phyloP scores from a whole-genome alignment of 2,888 invertebrate genomes.

The Drosophila mimetica region DNA sequence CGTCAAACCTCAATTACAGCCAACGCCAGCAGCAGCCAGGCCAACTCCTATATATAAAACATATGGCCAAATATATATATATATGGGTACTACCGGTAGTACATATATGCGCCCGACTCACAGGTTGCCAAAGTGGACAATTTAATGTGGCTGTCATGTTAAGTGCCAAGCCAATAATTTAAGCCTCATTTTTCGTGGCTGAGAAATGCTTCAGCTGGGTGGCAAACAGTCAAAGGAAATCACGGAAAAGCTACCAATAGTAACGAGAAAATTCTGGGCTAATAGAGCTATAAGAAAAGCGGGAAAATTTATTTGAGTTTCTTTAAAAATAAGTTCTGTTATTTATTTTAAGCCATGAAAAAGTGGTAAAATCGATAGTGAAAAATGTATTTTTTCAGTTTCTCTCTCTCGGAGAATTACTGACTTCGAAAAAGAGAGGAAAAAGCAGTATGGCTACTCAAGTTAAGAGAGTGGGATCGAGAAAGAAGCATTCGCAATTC shows the following conservation, averaged over 20 bases:
- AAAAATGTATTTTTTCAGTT: too few relatives aligned
- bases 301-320: too few relatives aligned
- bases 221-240: conserved; percentile 49
- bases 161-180: conserved; percentile 78
- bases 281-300: too few relatives aligned
- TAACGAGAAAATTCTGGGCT: conserved; percentile 6
- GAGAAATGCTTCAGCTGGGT: conserved; percentile 69
- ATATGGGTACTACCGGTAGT: conserved; percentile 11
- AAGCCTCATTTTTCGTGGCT: conserved; percentile 71
- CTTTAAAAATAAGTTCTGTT: too few relatives aligned
- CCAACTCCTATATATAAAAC: conserved; percentile 35
- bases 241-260: neutral
- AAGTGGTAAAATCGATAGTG: too few relatives aligned
- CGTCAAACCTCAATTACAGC: conserved; percentile 64
- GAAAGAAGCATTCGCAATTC: too few relatives aligned
- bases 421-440: too few relatives aligned
- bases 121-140: conserved; percentile 79
- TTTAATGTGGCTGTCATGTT: conserved; percentile 79
- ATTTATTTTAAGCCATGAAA: too few relatives aligned
- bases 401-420: too few relatives aligned
- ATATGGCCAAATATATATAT: conserved; percentile 38
- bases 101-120: conserved; percentile 46
- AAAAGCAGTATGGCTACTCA: too few relatives aligned
- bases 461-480: too few relatives aligned
- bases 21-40: conserved; percentile 57